phyloP scores from a whole-genome alignment of 2,113 vertebrate species.

The Tiliqua scincoides region DNA sequence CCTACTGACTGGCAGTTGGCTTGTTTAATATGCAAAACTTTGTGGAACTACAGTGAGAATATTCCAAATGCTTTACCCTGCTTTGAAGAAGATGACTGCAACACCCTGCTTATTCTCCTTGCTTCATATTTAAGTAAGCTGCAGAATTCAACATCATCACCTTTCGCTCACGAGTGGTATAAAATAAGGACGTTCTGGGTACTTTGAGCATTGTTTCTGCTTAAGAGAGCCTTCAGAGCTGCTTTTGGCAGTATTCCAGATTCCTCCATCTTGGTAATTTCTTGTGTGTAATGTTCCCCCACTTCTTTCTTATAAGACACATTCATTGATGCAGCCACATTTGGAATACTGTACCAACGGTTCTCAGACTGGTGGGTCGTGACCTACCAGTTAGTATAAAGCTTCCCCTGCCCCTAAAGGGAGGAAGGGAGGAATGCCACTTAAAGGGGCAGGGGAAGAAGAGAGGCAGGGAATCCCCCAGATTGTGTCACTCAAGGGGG shows the following conservation, averaged over 20 bases:
- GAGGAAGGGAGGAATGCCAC: too few species aligned
- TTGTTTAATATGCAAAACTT: conserved; percentile 88
- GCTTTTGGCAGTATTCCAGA: background rate
- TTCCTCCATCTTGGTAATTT: background rate
- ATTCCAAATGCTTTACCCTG: conserved; percentile 30
- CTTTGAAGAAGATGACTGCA: conserved; percentile 73
- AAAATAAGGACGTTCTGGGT: background rate
- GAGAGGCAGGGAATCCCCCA: too few species aligned
- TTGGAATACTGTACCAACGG: background rate
- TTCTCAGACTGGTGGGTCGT: too few species aligned
- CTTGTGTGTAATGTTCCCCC: background rate
- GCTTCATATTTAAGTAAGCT: conserved; percentile 81
- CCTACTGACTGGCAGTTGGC: conserved; percentile 92
- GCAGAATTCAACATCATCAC: background rate
- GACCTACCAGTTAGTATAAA: too few species aligned
- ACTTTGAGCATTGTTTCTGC: background rate
- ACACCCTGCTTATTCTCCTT: conserved; percentile 78
- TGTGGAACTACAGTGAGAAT: conserved; percentile 91
- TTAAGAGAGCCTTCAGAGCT: background rate
- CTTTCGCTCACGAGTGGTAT: background rate
- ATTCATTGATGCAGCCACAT: background rate
- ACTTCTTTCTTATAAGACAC: background rate
- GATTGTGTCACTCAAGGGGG: too few species aligned
- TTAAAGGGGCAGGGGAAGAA: too few species aligned
- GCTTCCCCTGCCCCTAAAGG: too few species aligned